phyloP scores from a whole-genome alignment of 2,113 vertebrate genomes.

The Nicator chloris region DNA sequence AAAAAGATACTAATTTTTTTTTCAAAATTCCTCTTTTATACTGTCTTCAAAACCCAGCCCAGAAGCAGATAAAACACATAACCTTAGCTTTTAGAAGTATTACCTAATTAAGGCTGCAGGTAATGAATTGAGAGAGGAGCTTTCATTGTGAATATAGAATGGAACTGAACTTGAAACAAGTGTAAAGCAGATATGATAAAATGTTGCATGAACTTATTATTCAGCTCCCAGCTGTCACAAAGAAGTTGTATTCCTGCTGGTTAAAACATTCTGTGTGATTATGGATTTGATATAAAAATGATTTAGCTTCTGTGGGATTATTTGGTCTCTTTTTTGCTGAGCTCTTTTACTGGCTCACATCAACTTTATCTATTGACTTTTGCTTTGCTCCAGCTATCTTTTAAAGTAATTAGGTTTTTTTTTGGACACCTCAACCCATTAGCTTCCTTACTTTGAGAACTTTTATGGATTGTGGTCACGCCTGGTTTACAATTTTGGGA shows the following conservation, averaged over 20 bases:
- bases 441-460: background rate
- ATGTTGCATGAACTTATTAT: background rate
- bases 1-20: background rate
- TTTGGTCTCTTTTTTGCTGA: background rate
- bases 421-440: background rate
- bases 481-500: background rate
- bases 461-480: background rate
- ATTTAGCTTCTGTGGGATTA: background rate
- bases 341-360: background rate
- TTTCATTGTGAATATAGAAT: background rate
- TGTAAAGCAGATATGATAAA: background rate
- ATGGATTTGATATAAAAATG: background rate
- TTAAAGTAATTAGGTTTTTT: background rate
- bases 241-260: background rate
- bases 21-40: background rate
- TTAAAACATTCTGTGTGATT: background rate
- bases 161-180: background rate
- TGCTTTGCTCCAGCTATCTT: background rate
- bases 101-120: background rate
- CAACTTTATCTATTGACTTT: background rate
- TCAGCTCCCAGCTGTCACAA: background rate
- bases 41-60: background rate
- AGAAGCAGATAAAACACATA: background rate
- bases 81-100: background rate
- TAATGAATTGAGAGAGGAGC: background rate